Base-by-base conservation (phyloP, 1,140 invertebrate genomes). In the Choristoneura fumiferana region DNA sequence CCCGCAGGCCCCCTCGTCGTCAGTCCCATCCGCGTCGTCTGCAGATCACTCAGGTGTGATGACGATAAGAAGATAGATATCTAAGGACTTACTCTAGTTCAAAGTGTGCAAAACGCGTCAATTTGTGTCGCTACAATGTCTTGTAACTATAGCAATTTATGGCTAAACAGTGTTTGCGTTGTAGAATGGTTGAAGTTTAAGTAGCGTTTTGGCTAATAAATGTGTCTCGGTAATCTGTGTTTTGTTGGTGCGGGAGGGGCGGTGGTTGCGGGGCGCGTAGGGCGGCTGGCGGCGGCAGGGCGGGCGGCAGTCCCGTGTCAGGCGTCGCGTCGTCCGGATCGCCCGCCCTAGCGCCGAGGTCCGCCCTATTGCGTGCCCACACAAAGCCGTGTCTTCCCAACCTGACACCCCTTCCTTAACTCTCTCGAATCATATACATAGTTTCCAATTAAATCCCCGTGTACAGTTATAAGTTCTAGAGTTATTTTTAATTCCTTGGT, bases 21-120 rank as follows among this genome's bases (percentile, higher is more conserved):
- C 74, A 71, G 34, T 61, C 73, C 13, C 68, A 76, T 8, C 73
- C 76, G 9, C 73, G 65, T 4, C 65, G 65, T 13, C 73, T 86
- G 57, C 83, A 87, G 69, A 82, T 85, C 62, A 87, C 84, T 65
- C 85, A 88, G 85, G 85, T 88, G 81, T 88, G 82, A 84, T 18
- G 40, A 54, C 22, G 6, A 38, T 49, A n/a, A 22, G 54, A 55
- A 55, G 53, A 60, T 59, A 56, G 45, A 57, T n/a, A 40, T 49
- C 8, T 60, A 55, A 53, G 53, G 59, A 17, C 52, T 9, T 13
- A 13, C 14, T 37, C 22, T 53, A 57, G 12, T 57, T 29, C 2
- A 33, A 49, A 49, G 40, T 35, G 33, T 54, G 33, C 13, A 15
- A 37, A 37, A 13, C 13, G 12, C 10, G 14, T 54, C 22, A n/a